These are phyloP conservation scores for Himalopsyche tibetana DNA, from an alignment of 2,888 invertebrate genomes.

Conservation along the genomic window DNA sequence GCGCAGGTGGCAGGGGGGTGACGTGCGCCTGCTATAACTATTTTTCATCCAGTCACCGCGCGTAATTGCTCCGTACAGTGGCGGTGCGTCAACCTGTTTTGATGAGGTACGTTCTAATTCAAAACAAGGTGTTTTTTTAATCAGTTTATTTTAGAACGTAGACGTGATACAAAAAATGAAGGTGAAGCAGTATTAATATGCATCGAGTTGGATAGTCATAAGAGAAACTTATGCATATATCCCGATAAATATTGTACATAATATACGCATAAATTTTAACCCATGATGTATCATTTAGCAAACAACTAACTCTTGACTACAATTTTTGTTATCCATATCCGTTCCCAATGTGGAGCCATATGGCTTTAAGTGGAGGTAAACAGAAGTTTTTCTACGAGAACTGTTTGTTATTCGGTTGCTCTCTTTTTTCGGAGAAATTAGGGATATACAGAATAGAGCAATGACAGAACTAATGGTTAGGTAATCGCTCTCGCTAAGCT, in stretches of 20 bases:
- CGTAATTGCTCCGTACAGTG: constrained; percentile 58
- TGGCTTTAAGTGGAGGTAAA: no score
- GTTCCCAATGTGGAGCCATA: no score
- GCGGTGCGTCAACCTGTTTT: constrained; percentile 45
- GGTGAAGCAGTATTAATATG: constrained; percentile 6
- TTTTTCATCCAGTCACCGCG: constrained; percentile 59
- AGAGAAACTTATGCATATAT: background rate
- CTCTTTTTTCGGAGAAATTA: no score
- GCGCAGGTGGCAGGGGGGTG: constrained; percentile 1
- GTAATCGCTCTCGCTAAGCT: no score
- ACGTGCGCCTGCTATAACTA: constrained; percentile 41
- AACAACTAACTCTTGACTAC: no score
- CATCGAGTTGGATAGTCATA: background rate
- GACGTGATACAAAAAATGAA: constrained; percentile 23
- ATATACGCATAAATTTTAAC: no score
- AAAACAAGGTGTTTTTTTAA: constrained; percentile 40
- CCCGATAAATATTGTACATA: background rate
- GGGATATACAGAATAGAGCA: no score
- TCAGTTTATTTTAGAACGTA: constrained; percentile 22
- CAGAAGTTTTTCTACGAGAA: no score
- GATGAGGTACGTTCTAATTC: constrained; percentile 37
- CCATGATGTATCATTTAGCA: no score
- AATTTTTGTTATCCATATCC: no score
- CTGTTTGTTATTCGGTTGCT: no score
- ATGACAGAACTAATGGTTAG: no score